A percentile compares a stretch with the other conserved stretches of the same genome.
Conservation (phyloP, 2,888 invertebrate species). For the Actias luna region DNA sequence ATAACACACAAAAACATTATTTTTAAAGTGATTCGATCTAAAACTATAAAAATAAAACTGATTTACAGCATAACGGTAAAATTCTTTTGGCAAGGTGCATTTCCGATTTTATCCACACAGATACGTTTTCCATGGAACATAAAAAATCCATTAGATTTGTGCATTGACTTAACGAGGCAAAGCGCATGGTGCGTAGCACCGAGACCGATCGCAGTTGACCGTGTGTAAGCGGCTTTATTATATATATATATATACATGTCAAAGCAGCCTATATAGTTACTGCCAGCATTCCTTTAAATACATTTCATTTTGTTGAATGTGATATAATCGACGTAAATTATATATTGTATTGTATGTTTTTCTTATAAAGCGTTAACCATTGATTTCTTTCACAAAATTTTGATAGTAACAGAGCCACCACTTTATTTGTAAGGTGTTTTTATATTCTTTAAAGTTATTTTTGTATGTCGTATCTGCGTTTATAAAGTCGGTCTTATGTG, state of each 20-base stretch:
- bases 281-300: background rate
- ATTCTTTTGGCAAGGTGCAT: slow-evolving; percentile 61
- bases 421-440: background rate
- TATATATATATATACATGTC: slow-evolving; percentile 33
- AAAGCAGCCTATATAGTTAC: background rate
- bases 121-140: slow-evolving; percentile 58
- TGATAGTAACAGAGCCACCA: too few species aligned
- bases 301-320: background rate
- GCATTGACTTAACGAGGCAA: slow-evolving; percentile 52
- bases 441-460: background rate
- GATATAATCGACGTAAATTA: too few species aligned
- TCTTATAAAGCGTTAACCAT: too few species aligned
- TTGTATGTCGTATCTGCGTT: background rate
- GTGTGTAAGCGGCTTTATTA: slow-evolving; percentile 64
- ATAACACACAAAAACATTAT: too few species aligned
- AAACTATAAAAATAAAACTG: slow-evolving; percentile 48
- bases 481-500: too few species aligned
- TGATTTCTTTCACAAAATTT: too few species aligned
- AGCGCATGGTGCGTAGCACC: slow-evolving; percentile 26
- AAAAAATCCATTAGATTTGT: slow-evolving; percentile 73
- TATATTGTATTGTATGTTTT: too few species aligned
- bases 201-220: slow-evolving; percentile 47
- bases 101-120: slow-evolving; percentile 60
- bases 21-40: slow-evolving; percentile 7
- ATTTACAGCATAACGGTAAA: slow-evolving; percentile 43